phyloP scores from a whole-genome alignment of 2,888 invertebrate species.

The Adelognathus sp. region DNA sequence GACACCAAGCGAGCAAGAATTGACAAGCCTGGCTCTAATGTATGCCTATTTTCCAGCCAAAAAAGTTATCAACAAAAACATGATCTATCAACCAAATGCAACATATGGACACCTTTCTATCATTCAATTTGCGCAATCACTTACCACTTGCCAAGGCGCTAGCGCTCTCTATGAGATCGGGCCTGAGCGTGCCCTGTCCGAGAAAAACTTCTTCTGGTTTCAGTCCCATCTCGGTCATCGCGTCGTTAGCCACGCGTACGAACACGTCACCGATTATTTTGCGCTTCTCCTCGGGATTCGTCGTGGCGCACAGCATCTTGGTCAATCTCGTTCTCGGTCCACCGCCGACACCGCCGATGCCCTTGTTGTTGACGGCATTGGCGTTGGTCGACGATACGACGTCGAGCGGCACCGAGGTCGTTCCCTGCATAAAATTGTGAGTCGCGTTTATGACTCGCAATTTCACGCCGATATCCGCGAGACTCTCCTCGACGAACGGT shows the following conservation, averaged over 20 bases:
- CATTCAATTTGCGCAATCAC: too few relatives aligned
- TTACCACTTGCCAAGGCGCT: conserved; percentile 89
- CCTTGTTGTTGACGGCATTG: conserved; percentile 80
- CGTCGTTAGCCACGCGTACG: conserved; percentile 95
- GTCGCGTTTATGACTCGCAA: conserved; percentile 89
- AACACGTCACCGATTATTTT: conserved; percentile 99
- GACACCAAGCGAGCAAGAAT: conserved; percentile 73
- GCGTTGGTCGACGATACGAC: conserved; percentile 65
- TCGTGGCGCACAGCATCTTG: conserved; percentile 91
- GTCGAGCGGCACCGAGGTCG: conserved; percentile 89
- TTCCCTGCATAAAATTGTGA: conserved; percentile 88
- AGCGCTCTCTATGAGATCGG: conserved; percentile 99
- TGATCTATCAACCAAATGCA: not conserved
- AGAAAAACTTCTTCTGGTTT: conserved; percentile 96
- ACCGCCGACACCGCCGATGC: conserved; percentile 65
- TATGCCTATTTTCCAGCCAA: conserved; percentile 68
- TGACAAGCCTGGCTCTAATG: conserved; percentile 77
- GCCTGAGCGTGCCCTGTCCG: conserved; percentile 97
- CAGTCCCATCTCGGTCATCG: conserved; percentile 92
- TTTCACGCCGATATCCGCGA: conserved; percentile 91
- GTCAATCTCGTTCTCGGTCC: conserved; percentile 86
- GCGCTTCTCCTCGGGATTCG: conserved; percentile 98
- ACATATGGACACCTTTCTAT: too few relatives aligned
- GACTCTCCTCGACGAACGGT: conserved; percentile 91
- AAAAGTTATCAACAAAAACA: not conserved